Percentiles rank a stretch among this genome's conserved stretches.
These are phyloP conservation scores for Lipophrys pholis DNA, from an alignment of 2,113 vertebrate genomes.

Conservation along the genomic window DNA sequence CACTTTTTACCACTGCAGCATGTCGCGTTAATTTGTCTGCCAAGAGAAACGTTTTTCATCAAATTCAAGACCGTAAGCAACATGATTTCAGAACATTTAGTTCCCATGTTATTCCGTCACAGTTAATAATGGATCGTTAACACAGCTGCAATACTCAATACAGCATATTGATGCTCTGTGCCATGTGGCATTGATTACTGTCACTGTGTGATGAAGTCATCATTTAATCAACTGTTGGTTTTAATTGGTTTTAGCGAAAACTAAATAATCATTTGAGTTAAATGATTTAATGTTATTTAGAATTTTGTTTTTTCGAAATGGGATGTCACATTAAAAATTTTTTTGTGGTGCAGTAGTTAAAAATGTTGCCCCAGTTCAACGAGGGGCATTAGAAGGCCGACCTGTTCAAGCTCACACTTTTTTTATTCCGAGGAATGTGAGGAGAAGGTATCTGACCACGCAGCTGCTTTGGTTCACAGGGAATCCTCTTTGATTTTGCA, in stretches of 20 bases:
- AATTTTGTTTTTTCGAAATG: too few relatives aligned
- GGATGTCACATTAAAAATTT: too few relatives aligned
- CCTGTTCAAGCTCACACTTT: neutral
- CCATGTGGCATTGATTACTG: constrained; percentile 8
- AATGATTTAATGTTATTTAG: too few relatives aligned
- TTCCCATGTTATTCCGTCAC: neutral
- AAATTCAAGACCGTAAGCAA: neutral
- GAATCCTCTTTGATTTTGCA: too few relatives aligned
- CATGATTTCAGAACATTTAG: neutral
- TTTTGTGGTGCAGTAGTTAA: too few relatives aligned
- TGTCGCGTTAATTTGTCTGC: constrained; percentile 29
- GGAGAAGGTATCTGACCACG: too few relatives aligned
- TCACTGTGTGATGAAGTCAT: constrained; percentile 7
- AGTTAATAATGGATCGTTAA: constrained; percentile 10
- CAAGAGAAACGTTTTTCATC: constrained; percentile 29
- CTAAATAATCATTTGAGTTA: too few relatives aligned
- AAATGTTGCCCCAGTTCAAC: too few relatives aligned
- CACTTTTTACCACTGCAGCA: constrained; percentile 39
- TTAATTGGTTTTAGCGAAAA: too few relatives aligned
- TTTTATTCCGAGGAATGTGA: too few relatives aligned
- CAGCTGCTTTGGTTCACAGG: too few relatives aligned
- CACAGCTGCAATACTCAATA: neutral
- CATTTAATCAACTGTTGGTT: neutral
- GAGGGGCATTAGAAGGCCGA: too few relatives aligned
- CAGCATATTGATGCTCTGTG: neutral